A percentile compares a stretch with the other conserved stretches of the same genome.
phyloP scores from a whole-genome alignment of 2,113 vertebrate genomes.

The Heterocephalus glaber region DNA sequence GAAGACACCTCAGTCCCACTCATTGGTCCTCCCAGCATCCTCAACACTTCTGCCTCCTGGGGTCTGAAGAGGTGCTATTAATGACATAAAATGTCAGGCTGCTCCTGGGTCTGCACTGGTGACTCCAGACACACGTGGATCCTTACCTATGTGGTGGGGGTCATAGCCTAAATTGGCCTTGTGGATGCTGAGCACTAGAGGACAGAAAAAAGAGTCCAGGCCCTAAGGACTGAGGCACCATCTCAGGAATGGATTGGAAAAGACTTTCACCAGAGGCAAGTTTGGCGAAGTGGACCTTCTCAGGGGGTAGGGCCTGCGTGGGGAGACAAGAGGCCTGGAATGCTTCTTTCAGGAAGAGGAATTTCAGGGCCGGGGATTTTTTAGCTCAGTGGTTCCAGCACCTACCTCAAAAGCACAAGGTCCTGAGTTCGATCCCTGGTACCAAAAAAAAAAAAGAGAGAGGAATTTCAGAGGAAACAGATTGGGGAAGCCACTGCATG shows the following conservation, averaged over 20 bases:
- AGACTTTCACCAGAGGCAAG: background rate
- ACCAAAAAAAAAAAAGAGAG: too few relatives aligned
- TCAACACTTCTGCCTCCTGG: background rate
- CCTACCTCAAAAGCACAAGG: too few relatives aligned
- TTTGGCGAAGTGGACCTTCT: slow-evolving; percentile 8
- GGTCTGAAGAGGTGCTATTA: background rate
- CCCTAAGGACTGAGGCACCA: background rate
- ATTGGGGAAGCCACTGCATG: background rate
- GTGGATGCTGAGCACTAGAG: background rate
- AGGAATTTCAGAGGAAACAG: background rate
- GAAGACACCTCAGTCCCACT: background rate
- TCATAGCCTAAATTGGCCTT: background rate
- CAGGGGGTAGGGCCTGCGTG: background rate
- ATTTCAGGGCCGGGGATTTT: too few relatives aligned
- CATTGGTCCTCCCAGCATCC: background rate
- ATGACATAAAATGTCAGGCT: background rate
- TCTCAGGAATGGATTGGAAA: background rate
- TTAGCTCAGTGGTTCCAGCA: too few relatives aligned
- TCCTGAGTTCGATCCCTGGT: too few relatives aligned
- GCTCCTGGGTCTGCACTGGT: background rate
- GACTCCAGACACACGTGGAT: background rate
- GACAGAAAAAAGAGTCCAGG: background rate
- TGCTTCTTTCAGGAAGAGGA: background rate
- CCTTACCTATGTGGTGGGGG: background rate
- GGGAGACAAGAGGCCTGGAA: background rate